phyloP scores from a whole-genome alignment of 2,888 invertebrate species.

The Drosophila engyochracea region DNA sequence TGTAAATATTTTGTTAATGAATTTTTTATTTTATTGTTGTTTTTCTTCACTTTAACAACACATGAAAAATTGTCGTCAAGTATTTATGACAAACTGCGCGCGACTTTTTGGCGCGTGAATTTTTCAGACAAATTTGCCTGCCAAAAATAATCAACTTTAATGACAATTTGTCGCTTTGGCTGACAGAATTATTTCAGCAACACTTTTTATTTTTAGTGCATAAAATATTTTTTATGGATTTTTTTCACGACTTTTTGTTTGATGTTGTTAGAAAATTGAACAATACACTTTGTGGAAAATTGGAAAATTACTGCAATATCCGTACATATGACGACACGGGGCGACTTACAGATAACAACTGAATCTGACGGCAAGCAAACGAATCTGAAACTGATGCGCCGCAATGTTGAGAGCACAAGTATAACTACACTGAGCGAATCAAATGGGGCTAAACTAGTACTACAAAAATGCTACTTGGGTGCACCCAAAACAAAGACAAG shows the following conservation, averaged over 20 bases:
- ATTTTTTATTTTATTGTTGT: neutral
- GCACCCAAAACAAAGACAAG: neutral
- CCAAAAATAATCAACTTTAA: neutral
- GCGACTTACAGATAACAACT: slow-evolving; percentile 80
- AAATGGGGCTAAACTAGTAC: neutral
- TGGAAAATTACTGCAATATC: slow-evolving; percentile 30
- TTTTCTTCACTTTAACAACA: slow-evolving; percentile 2
- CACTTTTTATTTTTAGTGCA: neutral
- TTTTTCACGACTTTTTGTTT: slow-evolving; percentile 22
- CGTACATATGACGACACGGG: slow-evolving; percentile 53
- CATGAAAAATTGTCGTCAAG: neutral
- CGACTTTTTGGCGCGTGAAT: slow-evolving; percentile 5
- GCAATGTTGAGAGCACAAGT: slow-evolving; percentile 69
- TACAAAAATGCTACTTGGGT: neutral
- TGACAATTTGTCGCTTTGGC: slow-evolving; percentile 2
- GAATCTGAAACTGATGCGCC: slow-evolving; percentile 70
- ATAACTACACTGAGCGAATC: slow-evolving; percentile 48
- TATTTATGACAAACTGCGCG: slow-evolving; percentile 4
- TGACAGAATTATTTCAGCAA: neutral
- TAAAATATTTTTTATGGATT: neutral
- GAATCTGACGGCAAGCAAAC: slow-evolving; percentile 55
- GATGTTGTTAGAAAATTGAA: slow-evolving; percentile 30
- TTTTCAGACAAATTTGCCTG: neutral
- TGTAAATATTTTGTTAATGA: neutral
- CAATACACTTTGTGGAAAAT: slow-evolving; percentile 28